Conservation (phyloP, 2,888 invertebrate genomes). For the Oscheius myriophilus region DNA sequence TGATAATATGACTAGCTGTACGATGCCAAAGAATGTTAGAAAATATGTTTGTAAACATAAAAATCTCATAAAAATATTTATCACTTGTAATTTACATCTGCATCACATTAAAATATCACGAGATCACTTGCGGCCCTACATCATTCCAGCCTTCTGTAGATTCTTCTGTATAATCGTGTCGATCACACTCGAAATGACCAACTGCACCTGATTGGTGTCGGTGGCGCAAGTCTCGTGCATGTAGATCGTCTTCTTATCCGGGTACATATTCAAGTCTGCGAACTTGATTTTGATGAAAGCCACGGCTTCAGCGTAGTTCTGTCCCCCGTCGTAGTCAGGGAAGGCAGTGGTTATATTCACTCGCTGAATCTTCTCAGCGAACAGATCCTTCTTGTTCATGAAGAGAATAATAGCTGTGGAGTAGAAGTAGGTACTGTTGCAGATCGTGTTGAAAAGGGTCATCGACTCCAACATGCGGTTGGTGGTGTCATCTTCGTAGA, state of each 20-base stretch:
- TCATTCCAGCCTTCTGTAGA: constrained; percentile 70
- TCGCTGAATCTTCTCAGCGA: constrained; percentile 68
- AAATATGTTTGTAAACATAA: not conserved
- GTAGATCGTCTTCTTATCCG: constrained; percentile 97
- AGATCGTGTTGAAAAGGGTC: constrained; percentile 70
- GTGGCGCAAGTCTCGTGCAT: constrained; percentile 99
- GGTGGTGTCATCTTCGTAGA: constrained; percentile 70
- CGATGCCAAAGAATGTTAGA: too few relatives aligned
- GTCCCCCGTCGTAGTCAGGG: constrained; percentile 78
- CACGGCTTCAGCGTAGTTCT: constrained; percentile 96
- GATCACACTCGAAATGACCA: constrained; percentile 68
- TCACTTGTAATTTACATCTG: too few relatives aligned
- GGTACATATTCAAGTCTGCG: constrained; percentile 99
- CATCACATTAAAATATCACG: too few relatives aligned
- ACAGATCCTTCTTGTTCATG: constrained; percentile 69
- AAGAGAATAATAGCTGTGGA: constrained; percentile 69
- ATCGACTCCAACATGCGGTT: constrained; percentile 70
- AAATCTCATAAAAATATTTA: too few relatives aligned
- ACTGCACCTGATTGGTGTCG: constrained; percentile 78
- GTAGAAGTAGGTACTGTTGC: constrained; percentile 69
- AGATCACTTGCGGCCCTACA: constrained; percentile 40
- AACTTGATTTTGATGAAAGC: constrained; percentile 99
- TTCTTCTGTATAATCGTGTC: constrained; percentile 70
- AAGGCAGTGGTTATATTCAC: constrained; percentile 70
- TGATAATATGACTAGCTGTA: too few relatives aligned